Evolutionary conservation across 2,888 invertebrate species (phyloP).

Genomic region (Myopa testacea): DNA sequence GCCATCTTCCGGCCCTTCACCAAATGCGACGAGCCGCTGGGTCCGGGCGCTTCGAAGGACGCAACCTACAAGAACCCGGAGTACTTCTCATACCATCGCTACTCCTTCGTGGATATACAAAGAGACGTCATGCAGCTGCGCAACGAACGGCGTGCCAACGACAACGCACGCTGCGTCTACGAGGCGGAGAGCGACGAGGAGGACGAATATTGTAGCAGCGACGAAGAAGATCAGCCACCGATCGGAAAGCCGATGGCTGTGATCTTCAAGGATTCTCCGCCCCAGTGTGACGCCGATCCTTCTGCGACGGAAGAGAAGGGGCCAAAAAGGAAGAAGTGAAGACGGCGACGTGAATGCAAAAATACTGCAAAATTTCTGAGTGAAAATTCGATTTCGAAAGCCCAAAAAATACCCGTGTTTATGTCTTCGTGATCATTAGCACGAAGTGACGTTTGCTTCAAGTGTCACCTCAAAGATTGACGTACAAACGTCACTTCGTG

Average conservation of each 20-base stretch:
- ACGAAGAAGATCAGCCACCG: not conserved
- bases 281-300: too few relatives aligned
- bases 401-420: too few relatives aligned
- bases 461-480: too few relatives aligned
- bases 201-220: not conserved
- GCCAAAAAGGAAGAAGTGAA: not conserved
- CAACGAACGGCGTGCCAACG: conserved; percentile 43
- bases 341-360: not conserved
- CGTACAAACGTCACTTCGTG: too few relatives aligned
- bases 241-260: not conserved
- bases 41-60: conserved; percentile 57
- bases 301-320: too few relatives aligned
- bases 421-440: too few relatives aligned
- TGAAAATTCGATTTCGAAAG: not conserved
- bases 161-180: conserved; percentile 40
- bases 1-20: conserved; percentile 56
- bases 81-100: conserved; percentile 63
- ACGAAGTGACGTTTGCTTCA: too few relatives aligned
- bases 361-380: not conserved
- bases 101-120: conserved; percentile 55
- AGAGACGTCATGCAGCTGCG: conserved; percentile 51
- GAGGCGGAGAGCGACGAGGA: conserved; percentile 21
- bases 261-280: too few relatives aligned
- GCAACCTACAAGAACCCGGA: conserved; percentile 59
- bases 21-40: conserved; percentile 52